A percentile compares a stretch with the other conserved stretches of the same genome.
Evolutionary conservation across 1,140 invertebrate genomes (phyloP).

Genomic region (Diorhabda elongata): DNA sequence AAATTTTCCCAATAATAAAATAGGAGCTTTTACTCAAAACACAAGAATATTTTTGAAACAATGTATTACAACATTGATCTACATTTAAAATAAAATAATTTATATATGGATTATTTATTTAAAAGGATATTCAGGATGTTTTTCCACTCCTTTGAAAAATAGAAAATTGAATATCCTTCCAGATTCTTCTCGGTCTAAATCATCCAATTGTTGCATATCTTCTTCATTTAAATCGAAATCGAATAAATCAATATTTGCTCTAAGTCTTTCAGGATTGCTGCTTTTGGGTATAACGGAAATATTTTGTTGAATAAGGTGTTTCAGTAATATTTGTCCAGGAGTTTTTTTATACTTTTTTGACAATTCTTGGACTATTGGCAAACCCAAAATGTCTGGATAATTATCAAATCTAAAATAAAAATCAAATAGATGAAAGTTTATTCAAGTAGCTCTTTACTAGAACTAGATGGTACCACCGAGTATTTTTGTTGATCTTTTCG

Average conservation of each 20-base stretch:
- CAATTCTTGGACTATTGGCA: conserved; percentile 50
- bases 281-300: conserved; percentile 59
- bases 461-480: too few relatives aligned
- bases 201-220: conserved; percentile 52
- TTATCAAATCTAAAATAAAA: conserved; percentile 41
- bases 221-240: conserved; percentile 54
- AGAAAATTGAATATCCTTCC: conserved; percentile 58
- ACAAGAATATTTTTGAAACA: too few relatives aligned
- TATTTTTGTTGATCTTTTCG: too few relatives aligned
- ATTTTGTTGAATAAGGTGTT: conserved; percentile 52
- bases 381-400: conserved; percentile 57
- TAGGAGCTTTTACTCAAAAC: too few relatives aligned
- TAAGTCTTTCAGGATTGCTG: conserved; percentile 49
- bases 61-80: too few relatives aligned
- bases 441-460: too few relatives aligned
- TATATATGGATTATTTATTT: conserved; percentile 14
- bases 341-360: conserved; percentile 49
- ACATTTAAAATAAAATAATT: too few relatives aligned
- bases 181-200: conserved; percentile 51
- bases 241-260: conserved; percentile 58
- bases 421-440: neutral
- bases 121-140: conserved; percentile 57
- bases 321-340: conserved; percentile 56
- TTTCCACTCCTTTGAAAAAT: conserved; percentile 55
- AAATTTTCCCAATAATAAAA: too few relatives aligned